Evolutionary conservation across 1,140 invertebrate genomes (phyloP), one percentile per base, ranked within the genome.

Genomic region (Cydia amplana): DNA sequence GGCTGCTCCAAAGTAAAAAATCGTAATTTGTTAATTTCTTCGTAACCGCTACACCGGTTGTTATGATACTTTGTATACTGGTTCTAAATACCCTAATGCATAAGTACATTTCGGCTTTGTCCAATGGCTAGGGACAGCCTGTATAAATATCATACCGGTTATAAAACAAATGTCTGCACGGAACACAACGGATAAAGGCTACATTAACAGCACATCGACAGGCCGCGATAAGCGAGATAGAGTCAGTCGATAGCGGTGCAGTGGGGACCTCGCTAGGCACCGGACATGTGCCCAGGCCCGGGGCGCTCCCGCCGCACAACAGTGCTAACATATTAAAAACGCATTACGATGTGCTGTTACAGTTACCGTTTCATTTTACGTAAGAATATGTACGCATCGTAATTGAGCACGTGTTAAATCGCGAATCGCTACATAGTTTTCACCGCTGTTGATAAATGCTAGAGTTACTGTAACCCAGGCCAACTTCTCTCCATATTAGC

Each of bases 381-480:
- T 70, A 70, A 70, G 16, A n/a, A 51, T 51, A 51, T 51, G 49
- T 51, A 70, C 16, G 28, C 32, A 70, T 23, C 18, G 55, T 60
- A 60, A 23, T 60, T 60, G 55, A 60, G 55, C 79, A 75, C 74
- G 74, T 74, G 77, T 78, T 80, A 60, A 60, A 60, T 60, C 23
- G 55, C 10, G 20, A 60, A 60, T 23, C 55, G 18, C 18, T 60
- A 23, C 10, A 23, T 20, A 60, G 18, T 23, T 60, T 20, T 23
- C 55, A 9, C 6, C 18, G 55, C 18, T 60, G 20, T 23, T 55
- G 20, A 23, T 60, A 23, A 60, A 60, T 60, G 20, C 23, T 23
- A 23, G 55, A n/a, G 20, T 60, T 23, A 60, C 4, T 9, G 18
- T 60, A 28, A 28, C 28, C 7, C 12, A 18, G 16, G 7, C 51